These are phyloP conservation scores for Tuta absoluta DNA, from an alignment of 2,888 invertebrate genomes.

Conservation along the genomic window DNA sequence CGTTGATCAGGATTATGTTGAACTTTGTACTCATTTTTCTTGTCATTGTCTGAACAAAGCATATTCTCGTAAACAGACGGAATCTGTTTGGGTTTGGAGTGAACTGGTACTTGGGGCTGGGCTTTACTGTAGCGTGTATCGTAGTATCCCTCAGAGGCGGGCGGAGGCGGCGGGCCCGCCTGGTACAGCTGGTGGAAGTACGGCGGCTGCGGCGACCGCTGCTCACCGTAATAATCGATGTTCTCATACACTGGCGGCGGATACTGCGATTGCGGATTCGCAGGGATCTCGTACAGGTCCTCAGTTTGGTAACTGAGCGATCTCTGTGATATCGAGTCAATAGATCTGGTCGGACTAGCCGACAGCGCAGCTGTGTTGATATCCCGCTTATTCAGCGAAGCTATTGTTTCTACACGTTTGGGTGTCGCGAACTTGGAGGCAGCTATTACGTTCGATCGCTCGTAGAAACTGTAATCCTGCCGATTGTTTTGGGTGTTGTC, in stretches of 20 bases:
- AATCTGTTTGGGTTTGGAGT: constrained; percentile 67
- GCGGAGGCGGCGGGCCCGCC: constrained; percentile 66
- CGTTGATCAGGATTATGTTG: constrained; percentile 58
- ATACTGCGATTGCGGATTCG: constrained; percentile 69
- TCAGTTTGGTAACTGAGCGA: constrained; percentile 77
- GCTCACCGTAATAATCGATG: constrained; percentile 88
- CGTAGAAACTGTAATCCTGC: constrained; percentile 80
- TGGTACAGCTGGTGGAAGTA: constrained; percentile 83
- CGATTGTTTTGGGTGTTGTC: constrained; percentile 75
- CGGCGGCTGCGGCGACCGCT: constrained; percentile 79
- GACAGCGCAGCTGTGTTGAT: constrained; percentile 66
- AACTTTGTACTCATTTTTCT: constrained; percentile 65
- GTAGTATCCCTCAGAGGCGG: constrained; percentile 74
- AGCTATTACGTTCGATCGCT: constrained; percentile 87
- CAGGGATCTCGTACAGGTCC: constrained; percentile 73
- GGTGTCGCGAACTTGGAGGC: constrained; percentile 90
- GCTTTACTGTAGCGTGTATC: constrained; percentile 86
- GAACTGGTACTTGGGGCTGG: constrained; percentile 89
- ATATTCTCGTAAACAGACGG: constrained; percentile 76
- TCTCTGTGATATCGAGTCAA: constrained; percentile 82
- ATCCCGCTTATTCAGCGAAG: constrained; percentile 71
- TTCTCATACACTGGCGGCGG: constrained; percentile 87
- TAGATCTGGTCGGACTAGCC: constrained; percentile 82
- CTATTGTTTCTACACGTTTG: constrained; percentile 85
- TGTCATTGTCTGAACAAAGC: constrained; percentile 71